Conservation (phyloP, 2,113 vertebrate genomes). For the Cyprinus carpio region DNA sequence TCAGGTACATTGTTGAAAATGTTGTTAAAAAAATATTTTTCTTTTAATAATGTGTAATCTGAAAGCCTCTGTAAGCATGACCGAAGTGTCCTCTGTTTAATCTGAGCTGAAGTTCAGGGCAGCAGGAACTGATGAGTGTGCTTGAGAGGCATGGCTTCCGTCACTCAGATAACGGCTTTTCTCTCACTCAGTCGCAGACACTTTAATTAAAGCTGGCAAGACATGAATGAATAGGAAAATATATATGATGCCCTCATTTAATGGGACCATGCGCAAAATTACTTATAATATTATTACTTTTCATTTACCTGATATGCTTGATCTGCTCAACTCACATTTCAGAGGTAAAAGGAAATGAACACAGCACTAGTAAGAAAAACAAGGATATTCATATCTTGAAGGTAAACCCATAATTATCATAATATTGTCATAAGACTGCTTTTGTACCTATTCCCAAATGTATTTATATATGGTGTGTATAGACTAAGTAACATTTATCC, state of each 20-base stretch:
- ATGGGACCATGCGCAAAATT: background rate
- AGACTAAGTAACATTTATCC: background rate
- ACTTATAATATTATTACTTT: slow-evolving; percentile 27
- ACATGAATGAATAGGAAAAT: slow-evolving; percentile 20
- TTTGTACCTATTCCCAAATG: background rate
- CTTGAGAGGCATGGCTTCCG: background rate
- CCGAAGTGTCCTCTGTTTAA: background rate
- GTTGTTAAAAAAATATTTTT: background rate
- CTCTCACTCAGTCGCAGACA: background rate
- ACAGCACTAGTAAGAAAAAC: background rate
- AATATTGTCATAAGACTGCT: background rate
- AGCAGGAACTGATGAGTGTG: background rate
- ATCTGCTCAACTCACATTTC: slow-evolving; percentile 14
- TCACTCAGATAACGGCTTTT: slow-evolving; percentile 7
- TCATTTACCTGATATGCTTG: slow-evolving; percentile 18
- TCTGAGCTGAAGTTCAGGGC: background rate
- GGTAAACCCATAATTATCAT: background rate
- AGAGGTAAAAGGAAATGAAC: slow-evolving; percentile 20
- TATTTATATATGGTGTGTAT: background rate
- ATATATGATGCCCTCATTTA: slow-evolving; percentile 11
- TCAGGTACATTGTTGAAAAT: background rate
- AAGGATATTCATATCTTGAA: slow-evolving; percentile 9
- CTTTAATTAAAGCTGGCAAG: slow-evolving; percentile 28
- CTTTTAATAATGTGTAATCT: too few species aligned
- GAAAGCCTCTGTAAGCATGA: too few species aligned